Percentiles rank a stretch among this genome's conserved stretches.
phyloP scores from a whole-genome alignment of 1,140 invertebrate species.

The Samia ricini region DNA sequence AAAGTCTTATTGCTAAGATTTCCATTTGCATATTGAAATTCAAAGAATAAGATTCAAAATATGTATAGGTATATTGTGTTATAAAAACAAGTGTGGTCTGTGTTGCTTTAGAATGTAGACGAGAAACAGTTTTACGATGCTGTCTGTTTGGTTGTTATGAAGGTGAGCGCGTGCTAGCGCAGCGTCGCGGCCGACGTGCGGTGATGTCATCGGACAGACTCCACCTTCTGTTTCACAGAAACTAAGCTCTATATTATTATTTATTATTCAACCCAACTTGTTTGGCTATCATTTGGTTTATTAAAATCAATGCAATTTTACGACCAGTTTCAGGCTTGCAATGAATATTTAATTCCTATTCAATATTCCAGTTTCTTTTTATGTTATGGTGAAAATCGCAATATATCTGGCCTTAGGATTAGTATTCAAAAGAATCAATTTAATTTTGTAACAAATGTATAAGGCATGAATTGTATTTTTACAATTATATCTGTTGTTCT shows the following conservation, averaged over 20 bases:
- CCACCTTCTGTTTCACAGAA: constrained; percentile 63
- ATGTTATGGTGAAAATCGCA: too few relatives aligned
- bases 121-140: not conserved
- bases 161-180: constrained; percentile 47
- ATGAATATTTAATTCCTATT: constrained; percentile 25
- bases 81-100: not conserved
- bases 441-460: too few relatives aligned
- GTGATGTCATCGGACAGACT: constrained; percentile 57
- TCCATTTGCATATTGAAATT: not conserved
- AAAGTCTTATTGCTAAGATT: too few relatives aligned
- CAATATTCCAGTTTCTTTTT: too few relatives aligned
- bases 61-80: constrained; percentile 1
- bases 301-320: constrained; percentile 36
- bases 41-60: not conserved
- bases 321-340: constrained; percentile 53
- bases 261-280: constrained; percentile 57
- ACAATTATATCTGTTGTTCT: too few relatives aligned
- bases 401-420: too few relatives aligned
- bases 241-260: constrained; percentile 62
- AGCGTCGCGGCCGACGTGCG: not conserved
- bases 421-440: too few relatives aligned
- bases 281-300: constrained; percentile 44
- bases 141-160: constrained; percentile 1
- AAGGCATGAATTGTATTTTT: too few relatives aligned
- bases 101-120: not conserved